These are phyloP conservation scores for Eremophila alpestris DNA, from an alignment of 2,797 vertebrate genomes.

Conservation along the genomic window DNA sequence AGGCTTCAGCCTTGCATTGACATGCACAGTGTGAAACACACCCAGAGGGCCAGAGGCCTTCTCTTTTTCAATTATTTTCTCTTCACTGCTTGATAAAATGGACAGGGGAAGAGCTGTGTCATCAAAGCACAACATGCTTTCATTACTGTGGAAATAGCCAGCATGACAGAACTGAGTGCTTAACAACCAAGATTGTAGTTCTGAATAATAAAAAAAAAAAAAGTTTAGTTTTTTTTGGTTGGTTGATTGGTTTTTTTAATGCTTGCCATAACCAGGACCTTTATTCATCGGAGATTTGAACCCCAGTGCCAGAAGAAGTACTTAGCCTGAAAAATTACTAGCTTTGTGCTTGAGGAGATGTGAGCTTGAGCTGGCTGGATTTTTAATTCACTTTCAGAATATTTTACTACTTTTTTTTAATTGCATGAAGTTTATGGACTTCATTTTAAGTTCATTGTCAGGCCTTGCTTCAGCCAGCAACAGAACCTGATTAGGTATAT, in stretches of 20 bases:
- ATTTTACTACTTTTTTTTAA: background rate
- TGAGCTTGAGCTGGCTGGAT: background rate
- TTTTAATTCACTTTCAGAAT: background rate
- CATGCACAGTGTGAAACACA: rapidly evolving
- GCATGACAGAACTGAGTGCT: background rate
- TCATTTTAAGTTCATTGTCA: background rate
- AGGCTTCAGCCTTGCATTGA: background rate
- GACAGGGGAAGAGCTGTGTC: background rate
- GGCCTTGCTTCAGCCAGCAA: background rate
- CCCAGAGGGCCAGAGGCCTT: background rate
- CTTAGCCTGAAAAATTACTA: background rate
- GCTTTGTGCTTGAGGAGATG: background rate
- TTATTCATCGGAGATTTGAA: background rate
- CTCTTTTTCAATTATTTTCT: background rate
- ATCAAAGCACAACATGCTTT: background rate
- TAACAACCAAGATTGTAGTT: background rate
- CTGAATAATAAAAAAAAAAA: background rate
- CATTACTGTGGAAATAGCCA: background rate
- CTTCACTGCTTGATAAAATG: background rate
- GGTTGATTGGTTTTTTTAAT: background rate
- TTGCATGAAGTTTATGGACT: background rate
- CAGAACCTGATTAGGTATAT: background rate
- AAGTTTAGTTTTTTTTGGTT: background rate
- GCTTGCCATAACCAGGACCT: background rate
- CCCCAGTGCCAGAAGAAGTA: background rate